Evolutionary conservation across 1,140 invertebrate genomes (phyloP).

Genomic region (Steinernema feltiae): DNA sequence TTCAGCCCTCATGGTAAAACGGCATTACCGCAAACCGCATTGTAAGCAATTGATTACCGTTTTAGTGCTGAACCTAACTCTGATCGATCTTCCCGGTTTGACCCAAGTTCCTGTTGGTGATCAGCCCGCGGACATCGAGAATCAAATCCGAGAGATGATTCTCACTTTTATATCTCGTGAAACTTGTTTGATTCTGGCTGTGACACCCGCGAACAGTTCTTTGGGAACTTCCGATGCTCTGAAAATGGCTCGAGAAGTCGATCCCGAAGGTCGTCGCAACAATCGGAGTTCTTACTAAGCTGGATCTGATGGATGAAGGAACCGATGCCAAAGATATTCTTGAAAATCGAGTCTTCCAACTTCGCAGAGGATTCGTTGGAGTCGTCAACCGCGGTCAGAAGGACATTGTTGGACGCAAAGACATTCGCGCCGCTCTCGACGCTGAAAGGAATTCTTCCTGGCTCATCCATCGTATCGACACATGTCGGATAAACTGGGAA

Average conservation of each 20-base stretch:
- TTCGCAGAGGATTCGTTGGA: conserved; percentile 91
- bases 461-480: conserved; percentile 66
- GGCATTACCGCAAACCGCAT: conserved; percentile 32
- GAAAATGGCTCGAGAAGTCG: conserved; percentile 87
- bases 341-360: conserved; percentile 89
- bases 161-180: conserved; percentile 86
- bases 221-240: conserved; percentile 90
- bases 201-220: conserved; percentile 93
- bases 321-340: conserved; percentile 95
- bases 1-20: conserved; percentile 96
- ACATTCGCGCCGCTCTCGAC: conserved; percentile 85
- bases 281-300: conserved; percentile 97
- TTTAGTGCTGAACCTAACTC: conserved; percentile 82
- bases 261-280: conserved; percentile 87
- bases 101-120: conserved; percentile 92
- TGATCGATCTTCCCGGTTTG: conserved; percentile 88
- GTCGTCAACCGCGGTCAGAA: conserved; percentile 98
- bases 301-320: conserved; percentile 99
- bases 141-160: conserved; percentile 87
- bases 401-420: conserved; percentile 92
- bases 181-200: conserved; percentile 86
- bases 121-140: conserved; percentile 84
- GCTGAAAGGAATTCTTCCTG: conserved; percentile 97
- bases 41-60: conserved; percentile 9
- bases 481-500: conserved; percentile 91